Conservation (phyloP, 2,113 vertebrate genomes). For the Tetrao urogallus region DNA sequence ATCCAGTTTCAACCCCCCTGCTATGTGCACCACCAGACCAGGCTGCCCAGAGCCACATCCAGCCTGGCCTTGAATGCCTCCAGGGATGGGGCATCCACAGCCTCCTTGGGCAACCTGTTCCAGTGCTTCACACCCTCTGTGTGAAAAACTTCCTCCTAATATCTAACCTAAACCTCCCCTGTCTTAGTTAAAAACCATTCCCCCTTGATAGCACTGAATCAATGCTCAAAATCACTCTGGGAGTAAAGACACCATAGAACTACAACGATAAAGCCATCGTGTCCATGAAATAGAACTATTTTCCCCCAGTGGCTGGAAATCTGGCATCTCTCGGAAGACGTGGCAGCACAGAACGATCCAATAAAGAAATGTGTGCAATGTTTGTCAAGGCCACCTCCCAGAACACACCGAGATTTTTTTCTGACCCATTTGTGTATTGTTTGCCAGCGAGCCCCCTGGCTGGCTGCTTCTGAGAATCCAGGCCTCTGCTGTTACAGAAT, state of each 20-base stretch:
- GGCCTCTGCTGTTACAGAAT: background rate
- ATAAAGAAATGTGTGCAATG: background rate
- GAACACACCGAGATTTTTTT: background rate
- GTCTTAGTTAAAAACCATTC: too few relatives aligned
- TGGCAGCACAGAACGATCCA: background rate
- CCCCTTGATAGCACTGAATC: background rate
- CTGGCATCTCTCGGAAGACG: background rate
- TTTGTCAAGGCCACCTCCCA: background rate
- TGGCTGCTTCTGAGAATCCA: background rate
- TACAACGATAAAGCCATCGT: background rate
- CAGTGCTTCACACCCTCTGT: too few relatives aligned
- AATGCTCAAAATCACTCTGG: background rate
- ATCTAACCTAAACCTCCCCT: too few relatives aligned
- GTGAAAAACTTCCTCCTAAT: too few relatives aligned
- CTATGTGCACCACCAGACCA: too few relatives aligned
- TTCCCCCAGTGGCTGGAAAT: background rate
- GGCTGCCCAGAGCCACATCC: too few relatives aligned
- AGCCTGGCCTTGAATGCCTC: too few relatives aligned
- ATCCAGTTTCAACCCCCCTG: too few relatives aligned
- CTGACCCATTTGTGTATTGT: background rate
- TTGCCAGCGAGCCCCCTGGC: background rate
- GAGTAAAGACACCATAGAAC: background rate
- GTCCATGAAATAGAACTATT: background rate
- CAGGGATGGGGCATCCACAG: too few relatives aligned
- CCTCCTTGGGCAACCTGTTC: too few relatives aligned